Evolutionary conservation across 2,113 vertebrate genomes (phyloP), one percentile per base, ranked within the genome.

Genomic region (Elephantulus edwardii): DNA sequence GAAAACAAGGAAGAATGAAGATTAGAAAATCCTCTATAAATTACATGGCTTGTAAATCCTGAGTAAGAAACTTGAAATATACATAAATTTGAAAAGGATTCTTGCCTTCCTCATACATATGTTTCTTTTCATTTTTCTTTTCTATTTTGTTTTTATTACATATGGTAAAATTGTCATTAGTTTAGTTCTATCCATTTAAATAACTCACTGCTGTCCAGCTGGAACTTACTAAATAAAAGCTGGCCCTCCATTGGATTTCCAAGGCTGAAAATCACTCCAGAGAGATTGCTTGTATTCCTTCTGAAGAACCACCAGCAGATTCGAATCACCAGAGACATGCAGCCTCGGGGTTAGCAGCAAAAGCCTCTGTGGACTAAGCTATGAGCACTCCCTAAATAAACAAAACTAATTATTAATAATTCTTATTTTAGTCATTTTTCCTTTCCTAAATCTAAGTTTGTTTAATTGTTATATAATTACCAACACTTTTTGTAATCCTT

Each of bases 61-160:
- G 28, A 60, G 2, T 60, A 68, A 74, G 33, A 83, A 35, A 64
- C 8, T 83, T 87, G 10, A 64, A 70, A 74, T 86, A 12, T 75
- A 13, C 1, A n/a, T 13, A 3, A 81, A 33, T 86, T 50, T 75
- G 50, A 75, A 74, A 64, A 86, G 13, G 56, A 56, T 6, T 28
- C 2, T 22, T 92, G 64, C 20, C 48, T 86, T 91, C 26, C 26
- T 84, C 66, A 82, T 7, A 48, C 46, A 9, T 64, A 13, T 17
- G 8, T 79, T 76, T 66, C 58, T 4, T 78, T 64, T 71, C 5
- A 77, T 28, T 54, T 42, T 79, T 86, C 44, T 46, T 35, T 75
- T n/a, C n/a, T n/a, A n/a, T 54, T 92, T 83, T 30, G 20, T 82
- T 89, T 84, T 94, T 85, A 64, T 70, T 83, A 22, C 28, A 33